These are phyloP conservation scores for Vipera ursinii DNA, from an alignment of 2,797 vertebrate genomes.

Conservation along the genomic window DNA sequence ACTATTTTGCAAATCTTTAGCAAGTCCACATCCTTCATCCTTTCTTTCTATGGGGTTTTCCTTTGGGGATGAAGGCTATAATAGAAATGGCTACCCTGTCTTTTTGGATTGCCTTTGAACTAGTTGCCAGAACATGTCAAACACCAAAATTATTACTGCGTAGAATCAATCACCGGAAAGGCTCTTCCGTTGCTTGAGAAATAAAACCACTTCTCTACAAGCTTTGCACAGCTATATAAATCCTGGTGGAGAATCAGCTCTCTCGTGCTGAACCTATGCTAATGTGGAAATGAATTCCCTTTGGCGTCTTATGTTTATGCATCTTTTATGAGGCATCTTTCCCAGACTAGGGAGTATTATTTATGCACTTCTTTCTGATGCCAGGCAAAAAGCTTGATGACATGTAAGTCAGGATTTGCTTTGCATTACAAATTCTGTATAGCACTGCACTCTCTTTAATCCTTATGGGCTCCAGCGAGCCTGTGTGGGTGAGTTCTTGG, in stretches of 20 bases:
- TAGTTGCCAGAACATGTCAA: not conserved
- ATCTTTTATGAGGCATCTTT: constrained; percentile 12
- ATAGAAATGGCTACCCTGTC: not conserved
- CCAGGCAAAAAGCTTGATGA: not conserved
- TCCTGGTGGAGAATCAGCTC: not conserved
- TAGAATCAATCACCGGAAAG: not conserved
- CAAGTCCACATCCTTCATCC: not conserved
- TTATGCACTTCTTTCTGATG: not conserved
- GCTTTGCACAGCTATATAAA: not conserved
- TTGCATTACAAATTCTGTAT: not conserved
- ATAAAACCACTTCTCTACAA: not conserved
- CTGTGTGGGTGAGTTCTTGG: not conserved
- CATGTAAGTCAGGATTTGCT: not conserved
- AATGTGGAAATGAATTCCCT: constrained; percentile 15
- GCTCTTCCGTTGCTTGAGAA: not conserved
- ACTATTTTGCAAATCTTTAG: not conserved
- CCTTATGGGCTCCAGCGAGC: not conserved
- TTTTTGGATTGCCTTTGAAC: not conserved
- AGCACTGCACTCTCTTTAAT: not conserved
- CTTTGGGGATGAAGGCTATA: not conserved
- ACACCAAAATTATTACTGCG: not conserved
- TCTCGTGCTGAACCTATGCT: not conserved
- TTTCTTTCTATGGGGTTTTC: not conserved
- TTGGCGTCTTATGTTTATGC: not conserved
- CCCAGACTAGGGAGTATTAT: constrained; percentile 13